These are phyloP conservation scores for Hyposoter didymator DNA, from an alignment of 2,888 invertebrate species.

Conservation along the genomic window DNA sequence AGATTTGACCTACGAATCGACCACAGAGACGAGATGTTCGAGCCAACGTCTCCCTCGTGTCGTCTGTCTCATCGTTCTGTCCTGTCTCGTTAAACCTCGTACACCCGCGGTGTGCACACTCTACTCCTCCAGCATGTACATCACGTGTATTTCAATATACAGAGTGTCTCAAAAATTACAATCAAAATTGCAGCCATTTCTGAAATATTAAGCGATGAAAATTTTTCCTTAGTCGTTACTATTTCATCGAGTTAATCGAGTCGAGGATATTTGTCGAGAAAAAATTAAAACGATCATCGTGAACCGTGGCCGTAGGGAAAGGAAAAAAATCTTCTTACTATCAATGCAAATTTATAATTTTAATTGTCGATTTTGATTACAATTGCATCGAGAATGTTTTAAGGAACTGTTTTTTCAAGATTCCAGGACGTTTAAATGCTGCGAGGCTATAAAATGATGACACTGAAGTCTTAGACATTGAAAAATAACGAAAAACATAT, in stretches of 20 bases:
- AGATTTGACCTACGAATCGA: slow-evolving; percentile 37
- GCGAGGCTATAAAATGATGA: too few relatives aligned
- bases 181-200: neutral
- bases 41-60: slow-evolving; percentile 22
- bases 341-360: too few relatives aligned
- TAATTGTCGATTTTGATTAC: too few relatives aligned
- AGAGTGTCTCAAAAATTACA: neutral
- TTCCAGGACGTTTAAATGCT: too few relatives aligned
- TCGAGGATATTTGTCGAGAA: neutral
- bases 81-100: slow-evolving; percentile 43
- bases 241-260: neutral
- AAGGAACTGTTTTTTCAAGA: too few relatives aligned
- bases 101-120: slow-evolving; percentile 23
- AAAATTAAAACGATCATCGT: neutral
- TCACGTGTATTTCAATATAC: neutral
- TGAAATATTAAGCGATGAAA: neutral
- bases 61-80: slow-evolving; percentile 33
- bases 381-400: too few relatives aligned
- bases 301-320: neutral
- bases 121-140: slow-evolving; percentile 13
- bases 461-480: too few relatives aligned
- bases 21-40: slow-evolving; percentile 18
- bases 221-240: neutral
- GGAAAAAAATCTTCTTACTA: too few relatives aligned
- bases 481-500: too few relatives aligned